phyloP scores from a whole-genome alignment of 2,797 vertebrate genomes.

The Brachymystax lenok region DNA sequence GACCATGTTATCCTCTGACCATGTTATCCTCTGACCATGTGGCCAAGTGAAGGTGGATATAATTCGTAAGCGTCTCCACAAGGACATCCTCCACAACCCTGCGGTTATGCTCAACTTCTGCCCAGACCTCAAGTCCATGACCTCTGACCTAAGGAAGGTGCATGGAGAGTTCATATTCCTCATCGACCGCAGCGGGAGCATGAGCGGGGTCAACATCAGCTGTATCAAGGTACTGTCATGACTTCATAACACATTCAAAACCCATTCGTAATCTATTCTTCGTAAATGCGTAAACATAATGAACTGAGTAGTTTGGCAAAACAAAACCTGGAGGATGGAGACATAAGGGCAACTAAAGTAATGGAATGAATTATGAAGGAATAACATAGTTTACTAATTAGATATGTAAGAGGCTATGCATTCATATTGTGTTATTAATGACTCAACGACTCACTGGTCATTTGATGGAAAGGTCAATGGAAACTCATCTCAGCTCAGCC shows the following conservation, averaged over 20 bases:
- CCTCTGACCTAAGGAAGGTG: constrained; percentile 80
- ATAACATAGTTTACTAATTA: not conserved
- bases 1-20: no score
- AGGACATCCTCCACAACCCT: constrained; percentile 92
- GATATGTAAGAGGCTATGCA: not conserved
- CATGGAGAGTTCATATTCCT: constrained; percentile 96
- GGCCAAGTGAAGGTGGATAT: constrained; percentile 79
- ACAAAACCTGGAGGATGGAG: constrained; percentile 8
- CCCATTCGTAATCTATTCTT: not conserved
- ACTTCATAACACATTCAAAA: not conserved
- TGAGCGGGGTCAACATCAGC: constrained; percentile 83
- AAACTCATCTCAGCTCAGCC: not conserved
- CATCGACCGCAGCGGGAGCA: constrained; percentile 88
- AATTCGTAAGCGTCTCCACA: constrained; percentile 90
- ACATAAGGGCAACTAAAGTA: not conserved
- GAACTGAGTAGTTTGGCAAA: not conserved
- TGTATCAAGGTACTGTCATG: constrained; percentile 72
- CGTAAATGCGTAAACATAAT: not conserved
- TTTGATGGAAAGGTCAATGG: constrained; percentile 9
- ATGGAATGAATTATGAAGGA: not conserved
- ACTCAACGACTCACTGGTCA: not conserved
- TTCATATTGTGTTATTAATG: not conserved
- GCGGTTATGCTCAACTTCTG: constrained; percentile 96
- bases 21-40: not conserved
- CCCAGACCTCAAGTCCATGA: constrained; percentile 81